Base-by-base conservation (phyloP, 2,888 invertebrate genomes). In the Spodoptera exigua region DNA sequence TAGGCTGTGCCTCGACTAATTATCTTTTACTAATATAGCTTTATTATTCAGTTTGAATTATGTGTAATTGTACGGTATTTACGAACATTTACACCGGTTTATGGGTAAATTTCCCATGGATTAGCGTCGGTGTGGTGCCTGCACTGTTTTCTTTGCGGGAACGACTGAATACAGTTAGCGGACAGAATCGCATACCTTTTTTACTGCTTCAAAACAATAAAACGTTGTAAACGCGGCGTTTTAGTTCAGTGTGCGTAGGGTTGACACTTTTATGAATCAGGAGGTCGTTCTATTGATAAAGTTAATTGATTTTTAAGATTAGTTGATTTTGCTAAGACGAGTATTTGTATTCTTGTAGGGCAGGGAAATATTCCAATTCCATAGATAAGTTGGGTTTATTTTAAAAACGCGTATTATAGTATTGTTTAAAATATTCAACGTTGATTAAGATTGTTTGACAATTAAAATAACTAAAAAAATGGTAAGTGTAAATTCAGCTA, bases 61-160 rank as follows among this genome's bases (percentile, higher is more conserved):
- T 69, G 48, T 74, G 66, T 73, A 74, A 71, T 71, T 64, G 63
- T 78, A 74, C 75, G 69, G 74, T 78, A 74, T 74, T 70, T 77
- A 57, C 69, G 58, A 68, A 68, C 61, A 61, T 72, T 75, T 74
- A 80, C 76, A 45, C 45, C 43, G 53, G 44, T 70, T 78, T 82
- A 80, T 79, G 73, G 74, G 58, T 40, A 66, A 70, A 74, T 63
- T 89, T 89, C 87, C 81, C 88, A 90, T 85, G 80, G 79, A 80
- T 81, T 81, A 81, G 65, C 81, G 79, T 80, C 73, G 78, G 69
- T 57, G 65, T 62, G 51, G 36, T 63, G 47, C 44, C 48, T 67
- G 69, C 70, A 76, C 76, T 78, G 75, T 80, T 79, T 83, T 78
- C 78, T 78, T 73, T 79, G 81, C 84, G 87, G 82, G 86, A 90